Base-by-base conservation (phyloP, 2,113 vertebrate species). In the Brachirus orientalis region DNA sequence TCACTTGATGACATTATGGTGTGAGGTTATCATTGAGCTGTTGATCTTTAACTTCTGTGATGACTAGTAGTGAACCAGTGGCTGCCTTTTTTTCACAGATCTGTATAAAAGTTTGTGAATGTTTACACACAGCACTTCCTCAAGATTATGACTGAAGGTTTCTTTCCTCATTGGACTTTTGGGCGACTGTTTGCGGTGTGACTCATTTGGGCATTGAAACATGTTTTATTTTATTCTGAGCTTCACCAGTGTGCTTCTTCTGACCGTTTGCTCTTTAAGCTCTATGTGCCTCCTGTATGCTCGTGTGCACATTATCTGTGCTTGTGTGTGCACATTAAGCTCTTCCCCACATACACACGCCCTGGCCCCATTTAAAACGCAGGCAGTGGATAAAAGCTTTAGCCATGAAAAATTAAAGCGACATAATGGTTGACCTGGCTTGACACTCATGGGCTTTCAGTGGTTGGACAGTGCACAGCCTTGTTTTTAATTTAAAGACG, bases 361-460 rank as follows among this genome's bases (percentile, higher is more conserved):
- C 3, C 16, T 13, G 37, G 14, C 12, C 22, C 17, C 9, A 50
- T 74, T 63, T 13, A 43, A 44, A 83, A 56, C 56, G 51, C 52
- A 71, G 38, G 7, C 69, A 44, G 50, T 50, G 46, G 85, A 80
- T 68, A 18, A 88, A 86, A 81, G 69, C 62, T 48, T 69, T 75
- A 58, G 44, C 52, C 71, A 58, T 88, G 55, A 86, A 80, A 88
- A 75, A 87, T 80, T 66, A 45, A 87, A 83, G 73, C n/a, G 19
- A 37, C 19, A 57, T 72, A 59, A 48, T 77, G 48, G 73, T 52
- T 82, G 80, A 80, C 85, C 80, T 57, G 69, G 70, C 78, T 80
- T 19, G 53, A 6, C 37, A 41, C 46, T 7, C 18, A 56, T 65
- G 61, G 65, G 55, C 52, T 55, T 19, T 63, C 37, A 44, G 14